Base-by-base conservation (phyloP, 2,888 invertebrate species). In the Holacanthella duospinosa region DNA sequence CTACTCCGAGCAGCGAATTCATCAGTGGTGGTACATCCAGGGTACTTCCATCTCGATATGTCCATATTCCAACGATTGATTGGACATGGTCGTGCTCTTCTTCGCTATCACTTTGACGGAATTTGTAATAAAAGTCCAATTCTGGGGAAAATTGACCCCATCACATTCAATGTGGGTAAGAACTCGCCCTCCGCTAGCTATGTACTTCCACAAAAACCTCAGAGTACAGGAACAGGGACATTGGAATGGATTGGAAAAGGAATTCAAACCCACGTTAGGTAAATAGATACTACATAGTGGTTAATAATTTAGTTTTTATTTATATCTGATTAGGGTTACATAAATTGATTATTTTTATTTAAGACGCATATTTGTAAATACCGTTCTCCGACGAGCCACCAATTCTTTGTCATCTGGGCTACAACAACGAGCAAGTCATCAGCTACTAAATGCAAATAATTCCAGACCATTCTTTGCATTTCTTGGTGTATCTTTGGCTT, bases 391-490 rank as follows among this genome's bases (percentile, higher is more conserved):
- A 74, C 79, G 86, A 64, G 86, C 86, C 1, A 85, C 86, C 6
- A 84, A 84, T 67, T 83, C 81, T 63, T 84, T 84, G 67, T 83
- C 81, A 63, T 81, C 83, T 19, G 83, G 85, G 66, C 76, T 86
- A 56, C 79, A 86, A 55, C 80, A 81, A 64, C 81, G 81, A 64
- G 84, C 86, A 0, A 83, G 85, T 0, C 83, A 81, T 73, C 82
- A 80, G 68, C 79, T 86, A 2, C 79, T 85, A 81, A 64, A 81
- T 82, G 21, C 83, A 85, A 67, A 76, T 86, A 59, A 87, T 76
- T 84, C 86, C 0, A 83, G 82, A 9, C 87, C 87, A 3, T 86
- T 87, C 73, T 86, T 88, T 74, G 86, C 87, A 4, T 76, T 88
- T 24, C 85, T 88, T 63, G 86, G 87, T 4, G 83, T 87, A 0